Conservation (phyloP, 2,797 vertebrate genomes). For the Bradypus variegatus region DNA sequence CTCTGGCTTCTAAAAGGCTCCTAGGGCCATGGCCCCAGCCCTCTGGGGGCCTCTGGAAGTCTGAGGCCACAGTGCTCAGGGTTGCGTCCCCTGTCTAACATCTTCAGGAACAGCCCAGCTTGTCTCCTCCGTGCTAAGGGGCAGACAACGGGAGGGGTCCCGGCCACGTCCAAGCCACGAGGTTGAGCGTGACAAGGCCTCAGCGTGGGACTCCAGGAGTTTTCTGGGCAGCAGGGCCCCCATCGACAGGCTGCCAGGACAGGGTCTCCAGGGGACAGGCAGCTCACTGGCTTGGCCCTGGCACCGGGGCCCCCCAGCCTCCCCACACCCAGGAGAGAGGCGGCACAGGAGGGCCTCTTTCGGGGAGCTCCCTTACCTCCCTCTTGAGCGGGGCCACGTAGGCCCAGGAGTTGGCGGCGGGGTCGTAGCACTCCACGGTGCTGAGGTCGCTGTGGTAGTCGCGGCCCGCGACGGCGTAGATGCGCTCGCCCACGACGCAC, state of each 20-base stretch:
- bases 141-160: background rate
- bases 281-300: background rate
- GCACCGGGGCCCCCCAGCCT: background rate
- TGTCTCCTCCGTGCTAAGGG: background rate
- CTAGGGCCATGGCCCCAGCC: background rate
- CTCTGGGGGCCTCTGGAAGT: background rate
- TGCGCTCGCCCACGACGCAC: conserved; percentile 83
- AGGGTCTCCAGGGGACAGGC: background rate
- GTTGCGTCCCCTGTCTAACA: background rate
- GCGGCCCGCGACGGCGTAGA: conserved; percentile 93
- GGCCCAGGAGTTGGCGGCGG: conserved; percentile 88
- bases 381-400: conserved; percentile 86
- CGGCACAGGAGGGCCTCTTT: background rate
- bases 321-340: background rate
- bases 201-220: background rate
- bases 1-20: background rate
- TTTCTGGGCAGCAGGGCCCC: background rate
- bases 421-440: conserved; percentile 92
- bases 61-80: background rate
- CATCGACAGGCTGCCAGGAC: background rate
- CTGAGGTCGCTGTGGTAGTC: conserved; percentile 91
- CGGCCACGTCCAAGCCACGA: background rate
- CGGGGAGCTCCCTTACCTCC: conserved; percentile 79
- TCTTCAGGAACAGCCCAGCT: background rate
- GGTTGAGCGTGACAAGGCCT: background rate